These are phyloP conservation scores for Agrochola lota DNA, from an alignment of 2,888 invertebrate species.

Conservation along the genomic window DNA sequence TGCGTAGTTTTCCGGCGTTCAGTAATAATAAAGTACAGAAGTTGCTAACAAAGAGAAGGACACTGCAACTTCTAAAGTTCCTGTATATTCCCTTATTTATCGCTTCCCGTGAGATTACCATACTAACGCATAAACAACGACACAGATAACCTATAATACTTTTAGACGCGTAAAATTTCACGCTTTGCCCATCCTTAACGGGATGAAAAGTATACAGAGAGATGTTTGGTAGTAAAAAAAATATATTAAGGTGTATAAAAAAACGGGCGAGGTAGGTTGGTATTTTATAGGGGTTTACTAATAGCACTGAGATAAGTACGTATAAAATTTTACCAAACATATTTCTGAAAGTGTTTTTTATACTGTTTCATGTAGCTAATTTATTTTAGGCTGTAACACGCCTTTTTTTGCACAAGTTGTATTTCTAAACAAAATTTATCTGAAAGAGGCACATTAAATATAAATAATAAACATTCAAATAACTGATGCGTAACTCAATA, in stretches of 20 bases:
- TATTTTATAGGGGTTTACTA: constrained; percentile 66
- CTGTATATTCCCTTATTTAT: constrained; percentile 76
- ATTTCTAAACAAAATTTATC: constrained; percentile 9
- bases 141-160: constrained; percentile 72
- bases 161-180: constrained; percentile 74
- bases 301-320: constrained; percentile 61
- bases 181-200: constrained; percentile 68
- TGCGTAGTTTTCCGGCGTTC: constrained; percentile 67
- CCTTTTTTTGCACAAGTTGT: not conserved
- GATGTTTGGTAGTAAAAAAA: constrained; percentile 64
- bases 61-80: constrained; percentile 74
- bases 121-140: constrained; percentile 75
- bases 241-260: constrained; percentile 62
- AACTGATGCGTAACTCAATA: constrained; percentile 29
- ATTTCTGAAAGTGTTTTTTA: constrained; percentile 40
- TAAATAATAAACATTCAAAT: constrained; percentile 31
- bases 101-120: constrained; percentile 78
- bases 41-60: constrained; percentile 76
- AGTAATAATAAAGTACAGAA: constrained; percentile 79
- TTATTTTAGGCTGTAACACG: constrained; percentile 25
- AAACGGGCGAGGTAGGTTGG: constrained; percentile 39
- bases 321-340: constrained; percentile 55
- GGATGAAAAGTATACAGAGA: constrained; percentile 64
- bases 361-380: constrained; percentile 34
- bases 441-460: constrained; percentile 10